phyloP scores from a whole-genome alignment of 2,797 vertebrate genomes.

The Scarus forsteni region DNA sequence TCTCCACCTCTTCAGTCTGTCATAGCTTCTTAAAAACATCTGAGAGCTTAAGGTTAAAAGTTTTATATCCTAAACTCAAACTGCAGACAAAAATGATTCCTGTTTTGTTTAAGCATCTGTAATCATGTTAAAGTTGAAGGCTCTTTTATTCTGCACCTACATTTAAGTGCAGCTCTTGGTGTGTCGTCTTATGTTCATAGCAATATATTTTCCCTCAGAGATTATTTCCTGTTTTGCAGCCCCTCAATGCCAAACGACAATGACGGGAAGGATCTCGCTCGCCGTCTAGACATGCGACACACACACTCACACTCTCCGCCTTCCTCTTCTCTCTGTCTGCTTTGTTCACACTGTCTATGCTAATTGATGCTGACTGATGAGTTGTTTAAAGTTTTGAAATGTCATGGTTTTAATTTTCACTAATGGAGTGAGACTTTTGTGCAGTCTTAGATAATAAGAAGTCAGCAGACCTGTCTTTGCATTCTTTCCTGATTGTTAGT shows the following conservation, averaged over 20 bases:
- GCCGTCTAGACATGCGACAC: constrained; percentile 75
- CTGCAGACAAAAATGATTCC: background rate
- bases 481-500: background rate
- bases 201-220: constrained; percentile 53
- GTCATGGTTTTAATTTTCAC: background rate
- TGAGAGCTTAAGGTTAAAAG: background rate
- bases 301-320: constrained; percentile 51
- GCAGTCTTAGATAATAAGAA: background rate
- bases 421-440: background rate
- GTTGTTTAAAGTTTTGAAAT: constrained; percentile 19
- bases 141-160: background rate
- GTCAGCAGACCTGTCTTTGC: background rate
- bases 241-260: constrained; percentile 75
- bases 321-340: constrained; percentile 41
- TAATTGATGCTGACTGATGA: constrained; percentile 24
- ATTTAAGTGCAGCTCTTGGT: background rate
- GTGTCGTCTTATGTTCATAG: constrained; percentile 32
- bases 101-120: background rate
- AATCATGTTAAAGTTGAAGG: background rate
- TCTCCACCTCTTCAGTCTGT: too few species aligned
- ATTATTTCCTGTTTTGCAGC: constrained; percentile 80
- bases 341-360: constrained; percentile 45
- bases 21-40: too few species aligned
- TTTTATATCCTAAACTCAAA: background rate
- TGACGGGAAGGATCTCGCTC: constrained; percentile 78